Base-by-base conservation (phyloP, 2,113 vertebrate species). In the Atrichornis clamosus region DNA sequence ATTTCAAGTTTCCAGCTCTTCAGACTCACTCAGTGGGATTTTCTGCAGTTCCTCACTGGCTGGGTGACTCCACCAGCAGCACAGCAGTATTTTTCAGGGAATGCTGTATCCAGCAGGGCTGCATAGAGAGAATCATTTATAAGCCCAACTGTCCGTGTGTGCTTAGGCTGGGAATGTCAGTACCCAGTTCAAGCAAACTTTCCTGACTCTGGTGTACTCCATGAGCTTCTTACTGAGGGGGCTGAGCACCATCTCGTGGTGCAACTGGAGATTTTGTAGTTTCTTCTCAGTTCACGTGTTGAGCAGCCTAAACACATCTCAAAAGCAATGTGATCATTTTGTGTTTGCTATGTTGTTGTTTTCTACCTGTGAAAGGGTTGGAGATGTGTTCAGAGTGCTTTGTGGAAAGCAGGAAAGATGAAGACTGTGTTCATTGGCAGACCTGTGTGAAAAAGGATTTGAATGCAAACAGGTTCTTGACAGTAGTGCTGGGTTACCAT, bases 241-340 rank as follows among this genome's bases (percentile, higher is more conserved):
- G 11, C 63, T 86, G 87, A 94, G 85, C 90, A 96, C 91, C 92
- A 95, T 53, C 96, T 96, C 6, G 82, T 90, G 95, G 95, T 78
- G 24, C 33, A 77, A 67, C 15, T 52, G 60, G 30, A 86, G 82
- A 80, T 74, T 90, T 76, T 69, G 30, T 58, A 14, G 21, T 75
- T 18, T 58, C 1, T 44, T 70, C 14, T 82, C n/a, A 18, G 13
- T 65, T 89, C 21, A 5, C 19, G 21, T 32, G 44, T 47, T 67
- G 60, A 90, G 68, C 28, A 64, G 35, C 27, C 56, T 42, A 84
- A 85, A 58, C 30, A n/a, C 7, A 30, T 50, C 27, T 77, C 20
- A 23, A 53, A 52, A 75, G 39, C 10, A 12, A 8, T n/a, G 9
- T 3, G 15, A 65, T 62, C 0, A 13, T 53, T 90, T 75, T 62